phyloP scores from a whole-genome alignment of 2,888 invertebrate species.

The Scaptomyza reducta region DNA sequence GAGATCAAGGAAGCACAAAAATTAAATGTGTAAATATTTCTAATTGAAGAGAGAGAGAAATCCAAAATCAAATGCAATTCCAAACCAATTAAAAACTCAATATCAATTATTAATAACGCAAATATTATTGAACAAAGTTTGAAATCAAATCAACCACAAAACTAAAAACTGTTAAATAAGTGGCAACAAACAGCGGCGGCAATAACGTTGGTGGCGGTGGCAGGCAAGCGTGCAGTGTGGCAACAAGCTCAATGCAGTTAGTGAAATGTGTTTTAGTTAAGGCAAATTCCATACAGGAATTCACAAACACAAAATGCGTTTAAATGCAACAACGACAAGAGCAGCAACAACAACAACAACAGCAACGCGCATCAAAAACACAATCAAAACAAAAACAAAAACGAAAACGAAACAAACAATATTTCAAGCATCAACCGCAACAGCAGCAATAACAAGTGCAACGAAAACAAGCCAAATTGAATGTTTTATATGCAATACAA shows the following conservation, averaged over 20 bases:
- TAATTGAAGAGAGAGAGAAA: background rate
- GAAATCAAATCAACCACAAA: conserved; percentile 6
- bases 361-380: conserved; percentile 18
- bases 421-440: conserved; percentile 25
- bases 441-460: conserved; percentile 25
- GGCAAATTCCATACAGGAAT: conserved; percentile 68
- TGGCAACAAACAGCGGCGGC: conserved; percentile 4
- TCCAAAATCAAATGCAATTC: conserved; percentile 1
- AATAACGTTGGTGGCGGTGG: background rate
- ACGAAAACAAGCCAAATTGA: conserved; percentile 39
- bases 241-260: conserved; percentile 68
- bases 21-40: background rate
- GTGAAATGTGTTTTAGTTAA: conserved; percentile 73
- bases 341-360: conserved; percentile 30
- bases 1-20: background rate
- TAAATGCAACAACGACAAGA: conserved; percentile 68
- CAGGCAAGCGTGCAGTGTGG: conserved; percentile 9
- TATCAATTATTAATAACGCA: conserved; percentile 26
- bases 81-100: conserved; percentile 9
- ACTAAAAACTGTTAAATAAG: conserved; percentile 7
- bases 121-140: conserved; percentile 9
- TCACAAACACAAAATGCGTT: conserved; percentile 72
- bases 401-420: conserved; percentile 22
- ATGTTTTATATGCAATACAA: conserved; percentile 53
- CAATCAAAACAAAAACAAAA: conserved; percentile 7